Conservation (phyloP, 2,113 vertebrate genomes). For the Melierax canorus region DNA sequence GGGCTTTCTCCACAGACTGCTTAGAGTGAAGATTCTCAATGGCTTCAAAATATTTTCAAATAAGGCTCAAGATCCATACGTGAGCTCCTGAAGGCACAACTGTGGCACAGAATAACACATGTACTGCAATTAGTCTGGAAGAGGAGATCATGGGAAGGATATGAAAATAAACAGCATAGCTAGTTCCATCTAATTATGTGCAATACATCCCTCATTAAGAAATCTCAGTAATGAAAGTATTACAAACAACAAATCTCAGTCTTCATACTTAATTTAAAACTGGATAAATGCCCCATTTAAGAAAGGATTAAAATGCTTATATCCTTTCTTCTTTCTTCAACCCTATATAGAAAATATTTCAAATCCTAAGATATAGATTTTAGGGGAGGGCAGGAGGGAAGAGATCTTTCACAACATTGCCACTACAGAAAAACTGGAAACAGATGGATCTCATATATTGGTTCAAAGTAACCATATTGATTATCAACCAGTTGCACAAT, state of each 20-base stretch:
- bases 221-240: neutral
- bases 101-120: neutral
- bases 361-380: neutral
- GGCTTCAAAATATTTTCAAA: neutral
- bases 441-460: neutral
- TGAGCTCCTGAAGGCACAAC: neutral
- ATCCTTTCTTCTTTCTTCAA: neutral
- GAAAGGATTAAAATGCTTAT: neutral
- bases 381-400: neutral
- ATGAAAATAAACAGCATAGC: neutral
- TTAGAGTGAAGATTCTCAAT: neutral
- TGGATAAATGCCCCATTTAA: neutral
- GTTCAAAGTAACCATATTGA: neutral
- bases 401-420: neutral
- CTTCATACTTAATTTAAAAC: neutral
- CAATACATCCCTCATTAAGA: neutral
- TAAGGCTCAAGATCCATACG: neutral
- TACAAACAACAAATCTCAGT: neutral
- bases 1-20: neutral
- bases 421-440: neutral
- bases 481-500: neutral
- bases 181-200: neutral
- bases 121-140: neutral
- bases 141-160: neutral
- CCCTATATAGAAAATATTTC: neutral